Percentiles rank a stretch among this genome's conserved stretches.
Conservation (phyloP, 2,797 vertebrate species). For the Varecia variegata region DNA sequence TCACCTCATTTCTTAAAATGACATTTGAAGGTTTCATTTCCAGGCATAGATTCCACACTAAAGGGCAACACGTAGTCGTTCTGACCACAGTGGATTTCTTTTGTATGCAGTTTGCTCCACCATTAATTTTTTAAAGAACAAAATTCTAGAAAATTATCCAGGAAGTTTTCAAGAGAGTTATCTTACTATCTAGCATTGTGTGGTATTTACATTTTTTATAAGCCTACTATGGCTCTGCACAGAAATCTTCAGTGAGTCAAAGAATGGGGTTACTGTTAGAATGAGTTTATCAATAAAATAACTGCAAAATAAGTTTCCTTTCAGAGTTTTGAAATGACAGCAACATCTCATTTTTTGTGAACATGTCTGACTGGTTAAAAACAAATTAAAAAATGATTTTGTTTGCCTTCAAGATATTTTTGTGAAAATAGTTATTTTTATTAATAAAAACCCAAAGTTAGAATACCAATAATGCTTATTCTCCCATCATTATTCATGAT, state of each 20-base stretch:
- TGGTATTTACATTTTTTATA: constrained; percentile 9
- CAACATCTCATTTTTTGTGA: not conserved
- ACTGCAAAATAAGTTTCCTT: not conserved
- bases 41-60: not conserved
- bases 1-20: not conserved
- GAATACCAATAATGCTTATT: not conserved
- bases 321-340: constrained; percentile 10
- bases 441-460: not conserved
- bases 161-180: not conserved
- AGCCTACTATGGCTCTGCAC: not conserved
- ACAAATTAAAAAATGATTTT: constrained; percentile 2
- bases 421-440: not conserved
- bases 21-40: not conserved
- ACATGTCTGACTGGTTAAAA: not conserved
- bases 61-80: not conserved
- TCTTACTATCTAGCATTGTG: not conserved
- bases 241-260: not conserved
- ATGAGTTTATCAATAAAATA: constrained; percentile 25
- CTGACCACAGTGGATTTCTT: not conserved
- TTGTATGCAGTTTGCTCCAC: not conserved
- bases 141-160: not conserved
- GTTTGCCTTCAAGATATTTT: constrained; percentile 12
- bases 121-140: constrained; percentile 39
- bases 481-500: not conserved
- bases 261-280: not conserved